Evolutionary conservation across 2,888 invertebrate genomes (phyloP), one percentile per base, ranked within the genome.

Genomic region (Drosophila conformis): DNA sequence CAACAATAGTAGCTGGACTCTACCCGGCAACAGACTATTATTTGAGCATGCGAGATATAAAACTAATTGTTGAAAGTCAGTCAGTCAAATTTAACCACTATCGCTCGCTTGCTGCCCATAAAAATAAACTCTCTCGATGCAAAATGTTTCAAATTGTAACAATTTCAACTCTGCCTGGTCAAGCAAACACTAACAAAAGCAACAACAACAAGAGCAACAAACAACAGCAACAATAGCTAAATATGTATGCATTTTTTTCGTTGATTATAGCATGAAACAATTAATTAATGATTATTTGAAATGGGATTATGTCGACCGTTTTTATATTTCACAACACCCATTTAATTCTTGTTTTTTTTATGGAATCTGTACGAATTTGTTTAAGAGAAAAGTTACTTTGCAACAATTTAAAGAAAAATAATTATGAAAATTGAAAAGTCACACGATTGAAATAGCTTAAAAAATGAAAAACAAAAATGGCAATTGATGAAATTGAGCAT

Each of bases 321-420:
- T 67, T 15, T 21, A 58, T 65, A 49, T 53, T 64, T 63, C 25
- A 35, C 54, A 62, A 36, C 63, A 61, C 78, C 70, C 63, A 63
- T 80, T 85, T 86, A 21, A 21, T 54, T 54, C 5, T 38, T n/a
- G n/a, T 69, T 76, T 69, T 80, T 38, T 80, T 38, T 18, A 69
- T 78, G 73, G 31, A 85, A 78, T 80, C 83, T 83, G 78, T 80
- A 89, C 85, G 85, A 86, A 89, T 86, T 86, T 89, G 87, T 78
- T 78, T 79, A 81, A 80, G 71, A 42, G 60, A 61, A 73, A 73
- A 68, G 69, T 48, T 59, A 61, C 35, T 78, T 73, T 58, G 69
- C 62, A 69, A 76, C 66, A 83, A 63, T 67, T 76, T 67, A 69
- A 63, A 54, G 61, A 59, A 75, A 65, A 72, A 58, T 69, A 40